Evolutionary conservation across 2,888 invertebrate species (phyloP).

Genomic region (Disparrhopalites patrizii): DNA sequence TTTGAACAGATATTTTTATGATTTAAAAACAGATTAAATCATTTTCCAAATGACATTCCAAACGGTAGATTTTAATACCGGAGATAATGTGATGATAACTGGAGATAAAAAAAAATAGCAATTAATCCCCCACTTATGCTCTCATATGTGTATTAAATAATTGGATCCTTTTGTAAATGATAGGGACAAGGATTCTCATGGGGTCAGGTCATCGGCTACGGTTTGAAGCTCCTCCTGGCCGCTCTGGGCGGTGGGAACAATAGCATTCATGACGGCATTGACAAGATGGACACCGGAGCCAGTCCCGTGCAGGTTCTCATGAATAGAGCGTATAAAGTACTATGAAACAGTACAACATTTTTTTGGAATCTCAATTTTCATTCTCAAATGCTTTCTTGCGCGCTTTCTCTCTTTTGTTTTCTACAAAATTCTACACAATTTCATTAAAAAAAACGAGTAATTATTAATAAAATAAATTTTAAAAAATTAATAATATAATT

Average conservation of each 20-base stretch:
- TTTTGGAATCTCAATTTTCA: not conserved
- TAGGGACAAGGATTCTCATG: constrained; percentile 64
- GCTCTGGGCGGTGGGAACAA: constrained; percentile 72
- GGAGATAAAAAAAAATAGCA: not conserved
- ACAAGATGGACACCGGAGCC: constrained; percentile 73
- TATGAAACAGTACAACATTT: too few species aligned
- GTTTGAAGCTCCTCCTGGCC: constrained; percentile 78
- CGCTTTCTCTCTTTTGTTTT: not conserved
- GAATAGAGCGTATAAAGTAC: too few species aligned
- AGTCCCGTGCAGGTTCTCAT: constrained; percentile 76
- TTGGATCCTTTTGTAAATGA: not conserved
- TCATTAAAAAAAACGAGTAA: not conserved
- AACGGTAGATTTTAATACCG: not conserved
- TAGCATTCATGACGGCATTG: constrained; percentile 67
- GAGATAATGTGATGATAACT: too few species aligned
- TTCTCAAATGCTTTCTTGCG: not conserved
- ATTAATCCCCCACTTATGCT: not conserved
- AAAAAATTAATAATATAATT: not conserved
- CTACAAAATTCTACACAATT: too few species aligned
- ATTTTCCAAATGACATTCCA: not conserved
- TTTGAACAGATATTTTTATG: constrained; percentile 4
- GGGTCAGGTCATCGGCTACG: constrained; percentile 81
- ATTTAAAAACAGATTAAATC: not conserved
- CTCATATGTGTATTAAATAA: not conserved
- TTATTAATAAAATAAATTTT: not conserved